Conservation (phyloP, 2,797 vertebrate genomes). For the Scarus forsteni region DNA sequence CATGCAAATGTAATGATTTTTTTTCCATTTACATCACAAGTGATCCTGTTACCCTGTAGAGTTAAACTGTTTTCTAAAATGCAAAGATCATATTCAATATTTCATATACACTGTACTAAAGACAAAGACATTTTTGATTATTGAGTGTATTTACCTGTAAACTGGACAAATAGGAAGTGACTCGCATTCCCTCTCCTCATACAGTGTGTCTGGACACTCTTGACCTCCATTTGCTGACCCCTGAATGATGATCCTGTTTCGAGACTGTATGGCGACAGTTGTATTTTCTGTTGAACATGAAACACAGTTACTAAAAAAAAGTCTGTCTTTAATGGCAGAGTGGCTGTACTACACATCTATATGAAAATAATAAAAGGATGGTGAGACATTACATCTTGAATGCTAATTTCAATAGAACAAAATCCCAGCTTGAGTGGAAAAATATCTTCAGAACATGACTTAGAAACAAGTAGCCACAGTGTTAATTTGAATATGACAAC, state of each 20-base stretch:
- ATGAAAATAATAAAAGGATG: slow-evolving; percentile 25
- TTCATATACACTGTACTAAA: background rate
- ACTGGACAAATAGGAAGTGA: slow-evolving; percentile 86
- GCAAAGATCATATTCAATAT: too few species aligned
- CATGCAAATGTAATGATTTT: too few species aligned
- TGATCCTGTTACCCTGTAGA: too few species aligned
- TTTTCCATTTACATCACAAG: too few species aligned
- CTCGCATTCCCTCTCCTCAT: slow-evolving; percentile 96
- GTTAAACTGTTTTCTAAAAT: too few species aligned
- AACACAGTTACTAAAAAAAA: slow-evolving; percentile 54
- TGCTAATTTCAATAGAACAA: background rate
- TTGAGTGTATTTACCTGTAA: slow-evolving; percentile 85
- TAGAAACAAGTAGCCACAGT: slow-evolving; percentile 28
- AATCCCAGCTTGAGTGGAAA: background rate
- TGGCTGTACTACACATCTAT: slow-evolving; percentile 22
- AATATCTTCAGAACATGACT: slow-evolving; percentile 27
- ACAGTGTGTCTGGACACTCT: slow-evolving; percentile 94
- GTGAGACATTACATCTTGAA: background rate
- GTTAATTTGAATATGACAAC: slow-evolving; percentile 45
- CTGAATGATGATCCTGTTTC: slow-evolving; percentile 91
- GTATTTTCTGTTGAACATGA: slow-evolving; percentile 84
- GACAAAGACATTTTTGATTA: slow-evolving; percentile 3
- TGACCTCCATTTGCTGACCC: slow-evolving; percentile 89
- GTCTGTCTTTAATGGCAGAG: background rate
- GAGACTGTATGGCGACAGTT: slow-evolving; percentile 87